phyloP scores from a whole-genome alignment of 1,140 invertebrate genomes.

The Diorhabda sublineata region DNA sequence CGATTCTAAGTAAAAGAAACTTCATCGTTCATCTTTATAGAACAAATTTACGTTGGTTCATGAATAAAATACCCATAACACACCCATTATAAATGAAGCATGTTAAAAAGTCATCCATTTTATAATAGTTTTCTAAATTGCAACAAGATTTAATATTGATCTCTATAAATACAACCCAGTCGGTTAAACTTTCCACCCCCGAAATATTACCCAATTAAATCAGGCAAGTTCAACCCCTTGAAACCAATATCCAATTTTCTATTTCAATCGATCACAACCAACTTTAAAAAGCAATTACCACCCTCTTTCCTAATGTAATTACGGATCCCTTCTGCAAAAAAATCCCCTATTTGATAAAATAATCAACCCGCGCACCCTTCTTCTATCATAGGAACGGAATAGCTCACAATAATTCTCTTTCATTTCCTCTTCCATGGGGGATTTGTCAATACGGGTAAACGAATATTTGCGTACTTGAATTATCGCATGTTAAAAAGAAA shows the following conservation, averaged over 20 bases:
- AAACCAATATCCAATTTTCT: conserved; percentile 10
- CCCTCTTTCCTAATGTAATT: conserved; percentile 14
- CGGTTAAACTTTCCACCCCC: not conserved
- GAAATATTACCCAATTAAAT: not conserved
- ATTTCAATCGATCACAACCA: conserved; percentile 8
- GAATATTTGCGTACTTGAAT: too few relatives aligned
- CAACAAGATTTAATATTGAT: too few relatives aligned
- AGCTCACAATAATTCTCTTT: not conserved
- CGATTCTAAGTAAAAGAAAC: too few relatives aligned
- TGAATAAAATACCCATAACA: too few relatives aligned
- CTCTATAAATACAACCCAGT: not conserved
- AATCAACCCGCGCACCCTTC: not conserved
- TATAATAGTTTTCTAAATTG: too few relatives aligned
- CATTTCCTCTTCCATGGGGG: not conserved
- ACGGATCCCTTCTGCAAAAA: conserved; percentile 11
- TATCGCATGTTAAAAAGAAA: too few relatives aligned
- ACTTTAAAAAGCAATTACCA: conserved; percentile 16
- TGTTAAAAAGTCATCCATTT: too few relatives aligned
- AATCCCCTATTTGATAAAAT: conserved; percentile 12
- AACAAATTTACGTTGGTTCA: too few relatives aligned
- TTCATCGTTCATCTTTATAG: too few relatives aligned
- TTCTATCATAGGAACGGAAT: not conserved
- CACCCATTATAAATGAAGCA: too few relatives aligned
- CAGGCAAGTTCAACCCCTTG: not conserved
- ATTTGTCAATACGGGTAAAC: too few relatives aligned